Percentiles rank a stretch among this genome's conserved stretches.
Evolutionary conservation across 2,888 invertebrate genomes (phyloP).

Genomic region (Volucella inanis): DNA sequence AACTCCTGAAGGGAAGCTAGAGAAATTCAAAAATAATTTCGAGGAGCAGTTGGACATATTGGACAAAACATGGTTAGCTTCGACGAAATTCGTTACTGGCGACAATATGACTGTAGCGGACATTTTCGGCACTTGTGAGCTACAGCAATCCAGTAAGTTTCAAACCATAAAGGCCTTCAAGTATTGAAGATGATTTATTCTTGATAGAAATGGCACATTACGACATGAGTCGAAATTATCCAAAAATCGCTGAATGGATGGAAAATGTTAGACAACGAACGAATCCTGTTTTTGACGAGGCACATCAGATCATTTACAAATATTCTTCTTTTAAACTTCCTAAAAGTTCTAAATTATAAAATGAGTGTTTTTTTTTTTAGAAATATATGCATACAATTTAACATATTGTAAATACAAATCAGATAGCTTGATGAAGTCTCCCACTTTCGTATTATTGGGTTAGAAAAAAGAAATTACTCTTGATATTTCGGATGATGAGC

Average conservation of each 20-base stretch:
- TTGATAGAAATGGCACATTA: slow-evolving; percentile 86
- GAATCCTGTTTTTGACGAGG: slow-evolving; percentile 86
- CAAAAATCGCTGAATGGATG: slow-evolving; percentile 86
- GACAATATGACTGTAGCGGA: slow-evolving; percentile 88
- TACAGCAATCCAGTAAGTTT: slow-evolving; percentile 89
- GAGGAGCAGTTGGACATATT: slow-evolving; percentile 84
- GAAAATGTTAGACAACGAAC: slow-evolving; percentile 85
- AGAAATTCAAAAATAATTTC: slow-evolving; percentile 83
- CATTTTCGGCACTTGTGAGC: slow-evolving; percentile 88
- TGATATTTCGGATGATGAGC: no score
- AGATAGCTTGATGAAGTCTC: no score
- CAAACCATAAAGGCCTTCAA: neutral
- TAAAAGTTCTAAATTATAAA: slow-evolving; percentile 8
- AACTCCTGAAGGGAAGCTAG: slow-evolving; percentile 81
- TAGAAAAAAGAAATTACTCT: no score
- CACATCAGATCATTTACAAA: slow-evolving; percentile 80
- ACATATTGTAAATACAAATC: no score
- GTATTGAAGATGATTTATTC: neutral
- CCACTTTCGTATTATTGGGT: no score
- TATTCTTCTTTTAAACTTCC: slow-evolving; percentile 33
- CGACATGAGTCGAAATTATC: slow-evolving; percentile 85
- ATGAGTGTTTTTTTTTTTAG: neutral
- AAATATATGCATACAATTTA: no score
- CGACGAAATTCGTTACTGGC: slow-evolving; percentile 84
- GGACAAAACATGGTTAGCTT: slow-evolving; percentile 85